Evolutionary conservation across 2,797 vertebrate species (phyloP), one percentile per base, ranked within the genome.

Genomic region (Rhinogobio ventralis): DNA sequence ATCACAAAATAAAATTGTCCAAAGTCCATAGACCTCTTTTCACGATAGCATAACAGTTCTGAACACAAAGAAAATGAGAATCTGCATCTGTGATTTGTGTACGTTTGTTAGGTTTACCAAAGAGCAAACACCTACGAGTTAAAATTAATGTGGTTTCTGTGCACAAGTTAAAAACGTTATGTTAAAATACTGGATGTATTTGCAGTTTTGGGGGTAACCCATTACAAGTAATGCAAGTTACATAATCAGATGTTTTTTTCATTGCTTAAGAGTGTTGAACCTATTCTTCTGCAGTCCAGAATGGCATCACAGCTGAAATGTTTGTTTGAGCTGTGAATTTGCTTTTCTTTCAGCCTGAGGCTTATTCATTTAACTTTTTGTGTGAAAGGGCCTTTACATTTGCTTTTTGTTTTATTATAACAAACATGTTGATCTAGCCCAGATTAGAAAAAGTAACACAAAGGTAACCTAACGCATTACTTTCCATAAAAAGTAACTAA

Each of bases 1-100:
- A 86, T 14, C 62, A 64, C 71, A 4, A 81, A 87, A 88, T 81
- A 84, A 87, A 89, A 39, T 20, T n/a, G 28, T 79, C 66, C 64
- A 77, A 51, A 64, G 53, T 84, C 36, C 53, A 73, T 9, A 17
- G 19, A 53, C 33, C 4, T 30, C 7, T 57, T 81, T 81, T 57
- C 25, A 28, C 51, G 46, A 28, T 51, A 23, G 45, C 14, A 2
- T 74, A 9, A 49, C 39, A 49, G 14, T 68, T 79, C 46, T 71
- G n/a, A 57, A 57, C 33, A 42, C 33, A 76, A 25, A 77, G 13
- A 62, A 15, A 17, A n/a, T 45, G 55, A 28, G n/a, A 62, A 13
- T 62, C 36, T 77, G 11, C 10, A 45, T 8, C n/a, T 78, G 10
- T 62, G 36, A 77, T 42, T 45, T 28, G n/a, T 45, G 36, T 7